Base-by-base conservation (phyloP, 2,888 invertebrate species). In the Agrochola lota region DNA sequence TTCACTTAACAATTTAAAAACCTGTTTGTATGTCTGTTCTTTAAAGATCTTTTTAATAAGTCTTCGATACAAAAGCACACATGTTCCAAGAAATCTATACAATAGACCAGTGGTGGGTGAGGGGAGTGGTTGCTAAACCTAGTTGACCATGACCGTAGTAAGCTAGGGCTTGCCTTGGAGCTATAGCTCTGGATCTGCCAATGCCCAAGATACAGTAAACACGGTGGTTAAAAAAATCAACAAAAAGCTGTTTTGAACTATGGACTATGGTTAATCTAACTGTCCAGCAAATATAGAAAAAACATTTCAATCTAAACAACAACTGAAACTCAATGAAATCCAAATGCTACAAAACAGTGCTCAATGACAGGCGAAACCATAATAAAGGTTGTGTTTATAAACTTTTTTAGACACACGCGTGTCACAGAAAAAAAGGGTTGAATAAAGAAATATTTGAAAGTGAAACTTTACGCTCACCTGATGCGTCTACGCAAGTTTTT, bases 381-480 rank as follows among this genome's bases (percentile, higher is more conserved):
- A 66, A 12, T 23, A 80, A 60, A 57, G 46, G 57, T 77, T 71
- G 90, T 89, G 87, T 89, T 90, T 83, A 74, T 77, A 70, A 91
- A 89, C 84, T 88, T 89, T 92, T 92, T 91, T 90, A 83, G 64
- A 83, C 69, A 74, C 78, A 69, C 91, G 87, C 90, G 90, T 89
- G 90, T 86, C 85, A 75, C 79, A 67, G 60, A 77, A 87, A 92
- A 94, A 94, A 94, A 91, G 92, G 91, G 90, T 92, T 92, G 74
- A 85, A 89, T 90, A 88, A 90, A 91, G 89, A 91, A 91, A 91
- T 91, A 85, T 81, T 91, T 90, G 92, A 94, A 94, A 93, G 94
- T 93, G 94, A 94, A 95, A 94, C 89, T 93, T 85, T 91, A 91
- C 91, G 90, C 90, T 91, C 91, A 87, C 91, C 90, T 90, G 91